These are phyloP conservation scores for Venturia canescens DNA, from an alignment of 1,140 invertebrate species.

Conservation along the genomic window DNA sequence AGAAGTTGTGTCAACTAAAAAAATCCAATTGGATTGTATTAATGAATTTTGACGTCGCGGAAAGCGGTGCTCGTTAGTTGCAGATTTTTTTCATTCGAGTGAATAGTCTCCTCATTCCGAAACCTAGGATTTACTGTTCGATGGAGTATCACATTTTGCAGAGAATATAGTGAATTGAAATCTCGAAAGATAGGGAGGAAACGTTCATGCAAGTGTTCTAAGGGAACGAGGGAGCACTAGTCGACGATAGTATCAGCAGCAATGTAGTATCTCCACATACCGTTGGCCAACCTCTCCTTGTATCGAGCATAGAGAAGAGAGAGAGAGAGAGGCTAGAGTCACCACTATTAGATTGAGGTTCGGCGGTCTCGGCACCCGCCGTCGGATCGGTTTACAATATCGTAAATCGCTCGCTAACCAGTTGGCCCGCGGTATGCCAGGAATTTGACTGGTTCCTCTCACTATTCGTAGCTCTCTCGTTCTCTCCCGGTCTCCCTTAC, in stretches of 20 bases:
- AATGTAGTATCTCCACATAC: slow-evolving; percentile 56
- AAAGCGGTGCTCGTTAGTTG: neutral
- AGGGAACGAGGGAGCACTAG: slow-evolving; percentile 15
- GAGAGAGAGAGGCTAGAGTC: slow-evolving; percentile 61
- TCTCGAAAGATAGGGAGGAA: neutral
- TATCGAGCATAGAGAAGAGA: slow-evolving; percentile 34
- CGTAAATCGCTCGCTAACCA: slow-evolving; percentile 75
- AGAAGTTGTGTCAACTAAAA: no score
- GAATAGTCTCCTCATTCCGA: neutral
- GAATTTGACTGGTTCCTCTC: slow-evolving; percentile 65
- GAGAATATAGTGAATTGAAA: slow-evolving; percentile 4
- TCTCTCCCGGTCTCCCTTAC: slow-evolving; percentile 24
- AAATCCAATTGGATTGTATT: no score
- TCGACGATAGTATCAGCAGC: slow-evolving; percentile 51
- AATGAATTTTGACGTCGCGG: neutral
- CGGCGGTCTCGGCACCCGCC: slow-evolving; percentile 62
- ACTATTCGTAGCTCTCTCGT: neutral
- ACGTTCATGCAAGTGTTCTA: slow-evolving; percentile 21
- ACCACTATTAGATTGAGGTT: slow-evolving; percentile 73
- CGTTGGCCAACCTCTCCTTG: slow-evolving; percentile 48
- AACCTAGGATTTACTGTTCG: neutral
- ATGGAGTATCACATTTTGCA: slow-evolving; percentile 11
- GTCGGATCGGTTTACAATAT: slow-evolving; percentile 75
- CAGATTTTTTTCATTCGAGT: neutral
- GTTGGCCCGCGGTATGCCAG: slow-evolving; percentile 71